A percentile compares a stretch with the other conserved stretches of the same genome.
phyloP scores from a whole-genome alignment of 2,888 invertebrate species.

The Atrina japonica region DNA sequence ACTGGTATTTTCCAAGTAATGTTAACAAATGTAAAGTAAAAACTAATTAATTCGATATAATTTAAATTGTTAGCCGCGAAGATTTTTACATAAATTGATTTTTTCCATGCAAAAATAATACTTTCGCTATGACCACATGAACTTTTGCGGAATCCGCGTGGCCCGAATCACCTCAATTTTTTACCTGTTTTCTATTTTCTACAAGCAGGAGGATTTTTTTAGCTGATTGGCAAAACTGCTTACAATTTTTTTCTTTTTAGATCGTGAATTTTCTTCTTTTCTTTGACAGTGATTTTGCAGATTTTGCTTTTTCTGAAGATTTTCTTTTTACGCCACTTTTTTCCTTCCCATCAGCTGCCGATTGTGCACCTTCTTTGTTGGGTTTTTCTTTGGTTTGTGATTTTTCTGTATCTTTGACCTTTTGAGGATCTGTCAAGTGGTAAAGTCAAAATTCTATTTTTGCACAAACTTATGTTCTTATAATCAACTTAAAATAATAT shows the following conservation, averaged over 20 bases:
- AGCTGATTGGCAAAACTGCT: no score
- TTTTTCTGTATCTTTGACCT: conserved; percentile 35
- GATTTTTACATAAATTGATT: no score
- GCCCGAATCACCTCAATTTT: no score
- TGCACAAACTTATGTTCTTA: no score
- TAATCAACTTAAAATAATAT: no score
- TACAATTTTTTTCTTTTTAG: conserved; percentile 31
- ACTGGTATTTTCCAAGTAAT: no score
- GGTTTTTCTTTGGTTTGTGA: conserved; percentile 17
- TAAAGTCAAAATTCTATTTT: background rate
- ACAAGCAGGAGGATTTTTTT: conserved; percentile 6
- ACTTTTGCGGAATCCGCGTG: no score
- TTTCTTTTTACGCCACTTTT: background rate
- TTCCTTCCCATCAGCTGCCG: conserved; percentile 9
- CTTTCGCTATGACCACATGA: no score
- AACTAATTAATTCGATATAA: no score
- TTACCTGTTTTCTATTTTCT: background rate
- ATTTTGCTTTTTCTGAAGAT: conserved; percentile 29
- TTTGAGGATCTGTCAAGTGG: conserved; percentile 35
- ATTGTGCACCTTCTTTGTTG: background rate
- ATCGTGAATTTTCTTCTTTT: conserved; percentile 20
- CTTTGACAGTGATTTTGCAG: conserved; percentile 20
- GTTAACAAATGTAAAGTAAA: no score
- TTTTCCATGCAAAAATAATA: no score
- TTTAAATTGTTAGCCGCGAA: no score